Evolutionary conservation across 1,140 invertebrate genomes (phyloP).

Genomic region (Drosophila biarmipes): DNA sequence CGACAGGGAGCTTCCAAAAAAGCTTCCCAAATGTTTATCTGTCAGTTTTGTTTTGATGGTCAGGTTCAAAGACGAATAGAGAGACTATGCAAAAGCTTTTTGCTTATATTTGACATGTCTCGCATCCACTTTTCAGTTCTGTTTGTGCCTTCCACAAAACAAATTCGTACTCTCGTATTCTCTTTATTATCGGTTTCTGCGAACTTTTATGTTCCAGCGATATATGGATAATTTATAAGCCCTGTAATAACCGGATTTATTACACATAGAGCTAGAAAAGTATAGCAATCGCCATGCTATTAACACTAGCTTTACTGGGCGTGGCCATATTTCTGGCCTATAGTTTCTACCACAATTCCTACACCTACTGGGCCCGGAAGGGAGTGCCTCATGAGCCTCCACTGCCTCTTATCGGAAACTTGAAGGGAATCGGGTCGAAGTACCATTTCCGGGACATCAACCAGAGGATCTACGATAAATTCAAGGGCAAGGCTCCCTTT

Average conservation of each 20-base stretch:
- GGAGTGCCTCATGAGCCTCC: constrained; percentile 80
- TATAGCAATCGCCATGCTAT: constrained; percentile 7
- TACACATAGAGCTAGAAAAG: background rate
- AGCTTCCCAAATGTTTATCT: background rate
- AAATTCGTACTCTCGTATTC: background rate
- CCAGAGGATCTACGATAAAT: constrained; percentile 65
- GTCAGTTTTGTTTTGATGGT: background rate
- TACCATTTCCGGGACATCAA: constrained; percentile 59
- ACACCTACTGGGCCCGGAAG: constrained; percentile 82
- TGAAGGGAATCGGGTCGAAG: constrained; percentile 45
- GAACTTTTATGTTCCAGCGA: background rate
- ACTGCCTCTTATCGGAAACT: constrained; percentile 71
- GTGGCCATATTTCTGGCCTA: constrained; percentile 34
- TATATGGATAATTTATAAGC: background rate
- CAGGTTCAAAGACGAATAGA: background rate
- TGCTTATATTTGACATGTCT: background rate
- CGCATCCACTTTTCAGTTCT: constrained; percentile 3
- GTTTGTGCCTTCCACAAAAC: background rate
- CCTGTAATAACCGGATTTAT: background rate
- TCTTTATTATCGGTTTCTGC: too few relatives aligned
- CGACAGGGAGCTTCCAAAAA: background rate
- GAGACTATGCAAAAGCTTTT: background rate
- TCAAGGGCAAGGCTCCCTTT: constrained; percentile 64
- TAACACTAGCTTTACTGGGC: constrained; percentile 40
- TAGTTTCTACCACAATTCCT: constrained; percentile 37